Conservation (phyloP, 2,888 invertebrate species). For the Morpho deidamia region DNA sequence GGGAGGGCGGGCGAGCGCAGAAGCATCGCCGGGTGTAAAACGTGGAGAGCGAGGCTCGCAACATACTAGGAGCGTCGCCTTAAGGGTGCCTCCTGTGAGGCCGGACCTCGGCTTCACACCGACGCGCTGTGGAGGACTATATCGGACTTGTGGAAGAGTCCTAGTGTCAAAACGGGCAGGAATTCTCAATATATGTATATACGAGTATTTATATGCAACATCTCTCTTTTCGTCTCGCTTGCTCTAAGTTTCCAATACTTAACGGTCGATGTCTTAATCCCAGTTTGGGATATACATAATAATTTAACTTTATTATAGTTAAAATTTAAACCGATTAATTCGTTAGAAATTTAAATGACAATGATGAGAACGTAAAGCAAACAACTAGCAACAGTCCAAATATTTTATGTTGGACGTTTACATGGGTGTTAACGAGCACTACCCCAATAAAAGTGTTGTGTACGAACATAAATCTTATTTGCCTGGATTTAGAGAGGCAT, state of each 20-base stretch:
- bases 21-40: too few relatives aligned
- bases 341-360: conserved; percentile 62
- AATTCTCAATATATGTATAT: background rate
- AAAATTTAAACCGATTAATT: conserved; percentile 36
- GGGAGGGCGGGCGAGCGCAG: too few relatives aligned
- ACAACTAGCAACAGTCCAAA: conserved; percentile 44
- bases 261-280: conserved; percentile 8
- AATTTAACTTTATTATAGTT: conserved; percentile 10
- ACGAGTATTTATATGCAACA: too few relatives aligned
- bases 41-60: too few relatives aligned
- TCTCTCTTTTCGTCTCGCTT: too few relatives aligned
- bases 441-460: conserved; percentile 67
- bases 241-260: background rate
- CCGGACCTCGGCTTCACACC: too few relatives aligned
- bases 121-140: too few relatives aligned
- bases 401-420: conserved; percentile 66
- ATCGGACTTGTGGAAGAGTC: too few relatives aligned
- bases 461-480: conserved; percentile 59
- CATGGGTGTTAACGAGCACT: conserved; percentile 71
- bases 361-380: conserved; percentile 48
- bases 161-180: too few relatives aligned
- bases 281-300: conserved; percentile 2
- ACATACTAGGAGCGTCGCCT: too few relatives aligned
- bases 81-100: too few relatives aligned
- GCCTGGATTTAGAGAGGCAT: conserved; percentile 41